phyloP scores from a whole-genome alignment of 2,888 invertebrate genomes.

The Steinernema scapterisci region DNA sequence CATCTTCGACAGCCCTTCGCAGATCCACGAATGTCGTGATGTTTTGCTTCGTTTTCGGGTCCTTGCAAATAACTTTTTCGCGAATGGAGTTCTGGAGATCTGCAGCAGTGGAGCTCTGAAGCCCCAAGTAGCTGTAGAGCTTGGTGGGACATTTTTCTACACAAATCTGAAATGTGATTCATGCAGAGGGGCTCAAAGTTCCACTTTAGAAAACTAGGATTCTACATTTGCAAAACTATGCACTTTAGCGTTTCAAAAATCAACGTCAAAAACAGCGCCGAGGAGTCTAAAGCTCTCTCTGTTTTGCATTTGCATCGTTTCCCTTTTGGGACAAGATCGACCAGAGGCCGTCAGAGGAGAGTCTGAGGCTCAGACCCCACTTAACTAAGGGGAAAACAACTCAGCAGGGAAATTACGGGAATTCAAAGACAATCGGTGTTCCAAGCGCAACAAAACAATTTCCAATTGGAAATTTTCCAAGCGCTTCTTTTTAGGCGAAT shows the following conservation, averaged over 20 bases:
- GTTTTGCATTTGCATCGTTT: no score
- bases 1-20: constrained; percentile 46
- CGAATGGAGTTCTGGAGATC: not conserved
- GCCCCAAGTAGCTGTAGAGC: constrained; percentile 59
- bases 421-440: no score
- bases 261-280: not conserved
- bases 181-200: not conserved
- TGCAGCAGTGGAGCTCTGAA: constrained; percentile 39
- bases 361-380: no score
- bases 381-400: not conserved
- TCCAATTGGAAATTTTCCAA: no score
- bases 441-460: no score
- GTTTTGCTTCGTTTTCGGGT: not conserved
- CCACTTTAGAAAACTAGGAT: no score
- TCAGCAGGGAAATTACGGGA: no score
- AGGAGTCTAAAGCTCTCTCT: no score
- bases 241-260: not conserved
- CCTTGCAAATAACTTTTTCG: constrained; percentile 25
- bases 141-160: constrained; percentile 58
- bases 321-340: no score
- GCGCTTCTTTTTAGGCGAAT: no score
- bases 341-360: no score
- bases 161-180: constrained; percentile 52
- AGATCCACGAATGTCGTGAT: constrained; percentile 52
- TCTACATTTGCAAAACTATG: not conserved